Base-by-base conservation (phyloP, 2,113 vertebrate species). In the Monopterus albus region DNA sequence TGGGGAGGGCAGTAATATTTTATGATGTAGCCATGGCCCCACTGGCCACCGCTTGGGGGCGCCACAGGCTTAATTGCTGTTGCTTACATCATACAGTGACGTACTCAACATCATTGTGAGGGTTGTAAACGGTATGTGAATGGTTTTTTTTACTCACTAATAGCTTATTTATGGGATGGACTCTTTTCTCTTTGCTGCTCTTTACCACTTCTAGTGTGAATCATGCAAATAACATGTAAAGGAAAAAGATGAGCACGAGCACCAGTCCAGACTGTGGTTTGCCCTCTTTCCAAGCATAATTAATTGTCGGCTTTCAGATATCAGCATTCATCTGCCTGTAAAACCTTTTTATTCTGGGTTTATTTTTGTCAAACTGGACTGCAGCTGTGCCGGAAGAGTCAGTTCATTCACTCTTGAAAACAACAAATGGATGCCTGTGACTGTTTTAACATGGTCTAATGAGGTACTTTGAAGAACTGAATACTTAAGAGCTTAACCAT, bases 361-460 rank as follows among this genome's bases (percentile, higher is more conserved):
- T 56, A 42, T 39, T 42, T 63, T 64, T 53, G 38, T 35, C 36
- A 15, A 42, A 59, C 45, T 50, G 3, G 56, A 14, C 20, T 6
- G 10, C 20, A 15, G 17, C 15, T 56, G 14, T 36, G 42, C 36
- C 2, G 1, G 39, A 18, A 10, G 5, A 42, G 40, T 42, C 40
- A n/a, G n/a, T n/a, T n/a, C n/a, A n/a, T n/a, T n/a, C n/a, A n/a
- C n/a, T n/a, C n/a, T n/a, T n/a, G n/a, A n/a, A n/a, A n/a, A n/a
- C n/a, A n/a, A n/a, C n/a, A n/a, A n/a, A n/a, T n/a, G n/a, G n/a
- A n/a, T n/a, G n/a, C n/a, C n/a, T n/a, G n/a, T n/a, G n/a, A n/a
- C n/a, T n/a, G n/a, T n/a, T n/a, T n/a, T n/a, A n/a, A n/a, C n/a
- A n/a, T n/a, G n/a, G n/a, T n/a, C n/a, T n/a, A n/a, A n/a, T n/a